These are phyloP conservation scores for Acrocephalus scirpaceus DNA, from an alignment of 2,797 vertebrate genomes.

Conservation along the genomic window DNA sequence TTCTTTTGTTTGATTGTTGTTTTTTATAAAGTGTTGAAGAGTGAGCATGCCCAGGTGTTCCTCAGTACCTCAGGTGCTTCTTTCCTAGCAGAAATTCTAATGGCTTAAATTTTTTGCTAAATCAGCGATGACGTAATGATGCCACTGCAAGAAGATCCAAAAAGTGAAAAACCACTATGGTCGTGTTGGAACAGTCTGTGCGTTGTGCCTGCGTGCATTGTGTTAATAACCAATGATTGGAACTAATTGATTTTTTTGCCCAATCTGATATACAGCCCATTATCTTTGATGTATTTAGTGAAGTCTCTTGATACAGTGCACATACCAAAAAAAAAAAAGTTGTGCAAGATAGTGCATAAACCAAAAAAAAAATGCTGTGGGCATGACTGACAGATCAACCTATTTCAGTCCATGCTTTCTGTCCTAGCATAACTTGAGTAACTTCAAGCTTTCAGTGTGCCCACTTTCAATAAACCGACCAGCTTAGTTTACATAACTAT, in stretches of 20 bases:
- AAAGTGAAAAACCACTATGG: background rate
- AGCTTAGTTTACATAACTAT: background rate
- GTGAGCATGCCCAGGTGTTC: background rate
- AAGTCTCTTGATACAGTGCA: background rate
- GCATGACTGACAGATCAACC: background rate
- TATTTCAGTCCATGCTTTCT: background rate
- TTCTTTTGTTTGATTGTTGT: background rate
- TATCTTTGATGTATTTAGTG: background rate
- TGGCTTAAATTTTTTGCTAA: background rate
- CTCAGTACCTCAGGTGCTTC: background rate
- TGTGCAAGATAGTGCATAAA: background rate
- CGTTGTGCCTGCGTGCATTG: rapidly evolving
- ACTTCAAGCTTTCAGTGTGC: background rate
- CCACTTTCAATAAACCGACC: background rate
- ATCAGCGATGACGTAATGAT: background rate
- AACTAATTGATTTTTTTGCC: background rate
- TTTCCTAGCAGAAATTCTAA: background rate
- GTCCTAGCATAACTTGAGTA: background rate
- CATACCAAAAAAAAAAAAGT: background rate
- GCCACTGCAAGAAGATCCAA: background rate
- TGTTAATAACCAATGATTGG: background rate
- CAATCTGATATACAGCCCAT: background rate
- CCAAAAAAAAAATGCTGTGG: background rate
- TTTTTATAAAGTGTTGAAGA: background rate
- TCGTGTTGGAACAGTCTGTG: background rate